Base-by-base conservation (phyloP, 92 coral and sea anemone species). In the Zoanthus gigantus region DNA sequence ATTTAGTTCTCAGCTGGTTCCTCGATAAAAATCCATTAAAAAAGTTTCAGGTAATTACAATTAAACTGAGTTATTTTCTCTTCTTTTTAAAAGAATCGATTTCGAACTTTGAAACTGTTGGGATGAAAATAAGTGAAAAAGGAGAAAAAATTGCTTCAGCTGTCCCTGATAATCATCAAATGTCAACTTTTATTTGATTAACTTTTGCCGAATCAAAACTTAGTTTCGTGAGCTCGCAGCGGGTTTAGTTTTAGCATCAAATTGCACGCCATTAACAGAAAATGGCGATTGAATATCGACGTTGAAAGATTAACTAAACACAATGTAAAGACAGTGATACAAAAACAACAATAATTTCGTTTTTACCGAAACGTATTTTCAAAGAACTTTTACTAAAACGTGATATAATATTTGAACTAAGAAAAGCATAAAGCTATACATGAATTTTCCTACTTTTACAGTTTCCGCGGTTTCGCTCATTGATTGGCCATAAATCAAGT, bases 1-100 rank as follows among this genome's bases (percentile, higher is more conserved):
- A 60, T 69, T 31, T 60, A 57, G 37, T 60, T 16, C 83, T 60
- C 83, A 60, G 83, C 72, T 79, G 83, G 72, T 79, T 79, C 7
- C 2, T 63, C 16, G 18, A 16, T 4, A 60, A 79, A 30, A 79
- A 79, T 56, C 61, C 83, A 14, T 58, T 54, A 60, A 79, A n/a
- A 79, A n/a, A 37, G 9, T 78, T 79, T 14, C 31, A 57, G 63
- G 37, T 46, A 79, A 58, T 79, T 79, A 58, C 50, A 79, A 79
- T 17, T 45, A 16, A 79, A 56, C 42, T 14, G 13, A 42, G 50
- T 28, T 16, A 2, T 79, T 79, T 60, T 42, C 57, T 57, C 16
- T 29, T 79, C 4, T 60, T 18, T 48, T 0, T 28, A 23, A 50
- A 58, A 50, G 29, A 54, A 32, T 31, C 7, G 34, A 34, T 29